Base-by-base conservation (phyloP, 2,888 invertebrate genomes). In the Nomada fucata region DNA sequence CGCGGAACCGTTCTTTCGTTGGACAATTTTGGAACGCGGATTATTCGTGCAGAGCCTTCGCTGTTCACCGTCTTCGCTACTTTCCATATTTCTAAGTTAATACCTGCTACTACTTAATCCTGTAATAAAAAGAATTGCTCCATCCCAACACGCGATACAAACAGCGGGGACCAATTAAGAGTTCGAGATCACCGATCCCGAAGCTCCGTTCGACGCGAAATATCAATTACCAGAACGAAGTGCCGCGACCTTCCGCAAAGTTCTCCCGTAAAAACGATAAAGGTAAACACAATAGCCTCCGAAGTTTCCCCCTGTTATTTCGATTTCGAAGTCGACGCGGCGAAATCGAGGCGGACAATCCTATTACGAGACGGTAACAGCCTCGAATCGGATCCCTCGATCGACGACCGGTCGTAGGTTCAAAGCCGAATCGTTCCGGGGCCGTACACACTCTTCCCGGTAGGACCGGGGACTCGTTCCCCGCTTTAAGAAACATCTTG, bases 351-450 rank as follows among this genome's bases (percentile, higher is more conserved):
- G 61, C 53, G 23, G 53, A 53, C 71, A 72, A 63, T 63, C 63
- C 52, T 63, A 72, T 72, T 72, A 72, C 63, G 18, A 20, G 13
- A 26, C 63, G 26, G 71, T 72, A 72, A 72, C 53, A 15, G 71
- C 63, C 42, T 36, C 61, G 61, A 63, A 63, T 72, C 63, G 71
- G 63, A 72, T 63, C 23, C 52, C 53, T 53, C 71, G 71, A 52
- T 72, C 15, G 61, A 63, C 23, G 0, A 3, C 2, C 36, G 44
- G 10, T 42, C 29, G 52, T 29, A 68, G 55, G 50, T 60, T 9
- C 50, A 20, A 60, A 60, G 60, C 60, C 60, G 60, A 70, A 36
- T 70, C 36, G 18, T 26, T 15, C 44, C 5, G 20, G 44, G 64
- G 44, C 26, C 44, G 20, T 47, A 47, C 47, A 36, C 55, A 18